These are phyloP conservation scores for Mystacides longicornis DNA, from an alignment of 2,888 invertebrate species.

Conservation along the genomic window DNA sequence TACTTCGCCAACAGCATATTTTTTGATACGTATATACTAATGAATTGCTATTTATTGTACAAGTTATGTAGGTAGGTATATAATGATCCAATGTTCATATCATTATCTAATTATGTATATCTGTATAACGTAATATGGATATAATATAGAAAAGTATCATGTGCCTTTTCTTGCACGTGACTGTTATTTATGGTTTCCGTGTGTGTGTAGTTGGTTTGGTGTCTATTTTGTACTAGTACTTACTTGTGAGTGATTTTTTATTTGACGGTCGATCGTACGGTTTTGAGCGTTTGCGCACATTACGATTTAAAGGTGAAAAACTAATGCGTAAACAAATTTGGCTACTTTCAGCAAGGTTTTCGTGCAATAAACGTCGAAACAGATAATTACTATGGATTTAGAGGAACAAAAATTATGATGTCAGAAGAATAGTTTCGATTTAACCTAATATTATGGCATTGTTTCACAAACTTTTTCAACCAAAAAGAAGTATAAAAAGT, in stretches of 20 bases:
- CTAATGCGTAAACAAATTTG: too few relatives aligned
- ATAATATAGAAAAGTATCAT: conserved; percentile 17
- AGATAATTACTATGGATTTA: too few relatives aligned
- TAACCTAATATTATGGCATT: conserved; percentile 55
- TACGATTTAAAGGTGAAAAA: too few relatives aligned
- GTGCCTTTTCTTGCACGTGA: conserved; percentile 25
- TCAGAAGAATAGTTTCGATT: neutral
- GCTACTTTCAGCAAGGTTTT: too few relatives aligned
- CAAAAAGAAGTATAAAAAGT: conserved; percentile 47
- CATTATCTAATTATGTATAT: neutral
- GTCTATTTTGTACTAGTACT: neutral
- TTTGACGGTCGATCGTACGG: too few relatives aligned
- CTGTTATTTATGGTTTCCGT: conserved; percentile 20
- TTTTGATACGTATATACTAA: too few relatives aligned
- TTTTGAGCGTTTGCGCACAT: too few relatives aligned
- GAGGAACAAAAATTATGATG: neutral
- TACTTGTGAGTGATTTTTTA: neutral
- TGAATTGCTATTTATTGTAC: neutral
- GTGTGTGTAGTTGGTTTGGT: conserved; percentile 7
- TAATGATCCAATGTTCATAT: too few relatives aligned
- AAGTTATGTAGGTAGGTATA: neutral
- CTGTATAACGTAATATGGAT: neutral
- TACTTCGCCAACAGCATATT: too few relatives aligned
- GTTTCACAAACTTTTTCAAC: conserved; percentile 64
- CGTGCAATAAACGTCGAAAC: too few relatives aligned